A percentile compares a stretch with the other conserved stretches of the same genome.
Conservation (phyloP, 2,888 invertebrate species). For the Rhagonycha fulva region DNA sequence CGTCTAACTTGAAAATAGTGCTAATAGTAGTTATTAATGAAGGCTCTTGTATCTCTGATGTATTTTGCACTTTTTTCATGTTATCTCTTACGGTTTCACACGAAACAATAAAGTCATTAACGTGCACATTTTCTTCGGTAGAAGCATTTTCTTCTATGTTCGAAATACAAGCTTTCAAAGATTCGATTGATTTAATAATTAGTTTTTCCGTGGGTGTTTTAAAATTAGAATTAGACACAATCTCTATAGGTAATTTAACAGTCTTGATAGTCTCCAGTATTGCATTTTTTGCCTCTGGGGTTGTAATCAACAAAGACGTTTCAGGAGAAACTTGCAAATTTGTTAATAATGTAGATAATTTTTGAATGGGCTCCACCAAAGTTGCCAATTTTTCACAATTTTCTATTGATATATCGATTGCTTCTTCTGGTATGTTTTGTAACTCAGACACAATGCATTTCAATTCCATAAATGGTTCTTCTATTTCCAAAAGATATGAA, state of each 20-base stretch:
- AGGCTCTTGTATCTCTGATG: slow-evolving; percentile 29
- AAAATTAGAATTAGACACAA: neutral
- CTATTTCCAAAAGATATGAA: neutral
- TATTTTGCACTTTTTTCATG: neutral
- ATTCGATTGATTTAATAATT: slow-evolving; percentile 5
- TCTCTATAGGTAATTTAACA: slow-evolving; percentile 7
- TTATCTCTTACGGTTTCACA: slow-evolving; percentile 8
- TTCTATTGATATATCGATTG: neutral
- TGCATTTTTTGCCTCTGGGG: neutral
- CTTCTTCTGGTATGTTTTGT: neutral
- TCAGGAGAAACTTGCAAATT: neutral
- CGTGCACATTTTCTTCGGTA: neutral
- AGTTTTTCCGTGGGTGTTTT: slow-evolving; percentile 4
- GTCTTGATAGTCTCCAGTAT: neutral
- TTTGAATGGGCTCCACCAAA: neutral
- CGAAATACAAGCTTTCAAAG: neutral
- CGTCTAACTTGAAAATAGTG: neutral
- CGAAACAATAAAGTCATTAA: neutral
- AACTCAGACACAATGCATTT: neutral
- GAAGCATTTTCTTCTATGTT: neutral
- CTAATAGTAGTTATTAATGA: neutral
- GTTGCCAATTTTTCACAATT: neutral
- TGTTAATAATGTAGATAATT: neutral
- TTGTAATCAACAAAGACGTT: neutral
- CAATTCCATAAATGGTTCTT: neutral